Evolutionary conservation across 2,888 invertebrate species (phyloP).

Genomic region (Elysia crispata): DNA sequence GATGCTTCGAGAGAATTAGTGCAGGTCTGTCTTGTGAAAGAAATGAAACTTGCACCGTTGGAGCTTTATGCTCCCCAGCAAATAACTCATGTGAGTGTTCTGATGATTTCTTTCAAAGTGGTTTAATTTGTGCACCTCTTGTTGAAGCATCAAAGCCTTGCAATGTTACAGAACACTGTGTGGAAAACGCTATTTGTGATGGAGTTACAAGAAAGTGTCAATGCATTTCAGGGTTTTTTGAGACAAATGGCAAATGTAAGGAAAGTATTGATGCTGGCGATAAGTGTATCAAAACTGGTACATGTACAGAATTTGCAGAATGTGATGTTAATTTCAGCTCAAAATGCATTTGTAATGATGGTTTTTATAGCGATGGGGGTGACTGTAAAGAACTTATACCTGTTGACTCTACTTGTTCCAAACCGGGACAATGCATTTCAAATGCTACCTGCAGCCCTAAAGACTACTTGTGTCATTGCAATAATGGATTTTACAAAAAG

Average conservation of each 20-base stretch:
- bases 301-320: conserved; percentile 33
- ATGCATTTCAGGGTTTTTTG: conserved; percentile 41
- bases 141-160: conserved; percentile 28
- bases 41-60: conserved; percentile 32
- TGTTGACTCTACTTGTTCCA: conserved; percentile 25
- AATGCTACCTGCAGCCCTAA: conserved; percentile 43
- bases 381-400: conserved; percentile 34
- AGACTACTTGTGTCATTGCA: conserved; percentile 38
- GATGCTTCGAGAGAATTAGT: conserved; percentile 29
- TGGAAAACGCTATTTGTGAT: conserved; percentile 41
- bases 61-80: conserved; percentile 2
- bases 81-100: neutral
- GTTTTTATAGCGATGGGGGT: conserved; percentile 40
- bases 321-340: conserved; percentile 15
- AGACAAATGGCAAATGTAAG: conserved; percentile 46
- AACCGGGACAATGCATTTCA: conserved; percentile 44
- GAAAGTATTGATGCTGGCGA: conserved; percentile 43
- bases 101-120: neutral
- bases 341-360: conserved; percentile 28
- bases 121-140: neutral
- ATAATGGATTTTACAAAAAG: conserved; percentile 37
- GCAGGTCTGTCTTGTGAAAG: conserved; percentile 28
- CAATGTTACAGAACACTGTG: conserved; percentile 47
- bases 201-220: conserved; percentile 35
- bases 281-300: conserved; percentile 3